These are phyloP conservation scores for Eutrigla gurnardus DNA, from an alignment of 2,797 vertebrate genomes.

Conservation along the genomic window DNA sequence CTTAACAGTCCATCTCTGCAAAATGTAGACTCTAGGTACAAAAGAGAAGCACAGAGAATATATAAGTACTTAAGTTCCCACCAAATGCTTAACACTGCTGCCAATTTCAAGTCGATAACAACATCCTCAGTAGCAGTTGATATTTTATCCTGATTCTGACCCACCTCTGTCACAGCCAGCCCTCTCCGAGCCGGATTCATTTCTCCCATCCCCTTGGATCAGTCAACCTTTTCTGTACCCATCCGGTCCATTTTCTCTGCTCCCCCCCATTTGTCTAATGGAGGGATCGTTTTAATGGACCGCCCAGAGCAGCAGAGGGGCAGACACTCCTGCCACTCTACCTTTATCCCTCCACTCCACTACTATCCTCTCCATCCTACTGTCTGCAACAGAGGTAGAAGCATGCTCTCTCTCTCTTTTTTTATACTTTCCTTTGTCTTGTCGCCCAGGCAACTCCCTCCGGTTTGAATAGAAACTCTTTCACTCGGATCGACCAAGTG, in stretches of 20 bases:
- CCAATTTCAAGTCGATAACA: slow-evolving; percentile 52
- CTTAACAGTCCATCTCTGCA: background rate
- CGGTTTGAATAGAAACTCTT: slow-evolving; percentile 61
- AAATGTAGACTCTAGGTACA: slow-evolving; percentile 13
- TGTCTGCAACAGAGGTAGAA: slow-evolving; percentile 60
- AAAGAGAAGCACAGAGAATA: slow-evolving; percentile 22
- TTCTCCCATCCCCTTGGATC: slow-evolving; percentile 58
- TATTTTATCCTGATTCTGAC: slow-evolving; percentile 57
- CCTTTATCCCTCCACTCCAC: slow-evolving; percentile 64
- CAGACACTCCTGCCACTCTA: slow-evolving; percentile 68
- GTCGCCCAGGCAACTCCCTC: slow-evolving; percentile 67
- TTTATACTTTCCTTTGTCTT: slow-evolving; percentile 67
- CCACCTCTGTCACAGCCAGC: slow-evolving; percentile 57
- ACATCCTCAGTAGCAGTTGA: slow-evolving; percentile 63
- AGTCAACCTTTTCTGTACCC: slow-evolving; percentile 73
- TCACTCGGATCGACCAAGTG: slow-evolving; percentile 63
- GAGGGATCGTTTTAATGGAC: slow-evolving; percentile 80
- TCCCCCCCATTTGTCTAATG: slow-evolving; percentile 78
- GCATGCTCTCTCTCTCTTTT: slow-evolving; percentile 42
- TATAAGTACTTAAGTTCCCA: slow-evolving; percentile 23
- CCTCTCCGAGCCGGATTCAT: slow-evolving; percentile 53
- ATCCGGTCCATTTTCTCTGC: slow-evolving; percentile 71
- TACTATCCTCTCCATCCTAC: slow-evolving; percentile 63
- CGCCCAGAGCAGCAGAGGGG: slow-evolving; percentile 73
- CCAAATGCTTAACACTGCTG: slow-evolving; percentile 44